Conservation (phyloP, 2,888 invertebrate species). For the Melanophora roralis region DNA sequence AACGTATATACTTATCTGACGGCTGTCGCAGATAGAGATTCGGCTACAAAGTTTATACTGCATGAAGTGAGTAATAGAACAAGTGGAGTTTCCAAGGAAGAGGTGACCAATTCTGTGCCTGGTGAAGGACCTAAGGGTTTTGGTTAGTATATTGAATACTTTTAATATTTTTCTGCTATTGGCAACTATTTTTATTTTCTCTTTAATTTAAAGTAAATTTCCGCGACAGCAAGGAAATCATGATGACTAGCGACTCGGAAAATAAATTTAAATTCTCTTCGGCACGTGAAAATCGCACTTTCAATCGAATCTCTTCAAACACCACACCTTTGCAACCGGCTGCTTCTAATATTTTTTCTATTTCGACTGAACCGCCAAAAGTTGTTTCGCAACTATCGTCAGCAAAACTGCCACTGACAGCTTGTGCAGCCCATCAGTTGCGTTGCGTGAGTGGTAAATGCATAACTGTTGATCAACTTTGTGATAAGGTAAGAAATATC, state of each 20-base stretch:
- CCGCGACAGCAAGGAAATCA: slow-evolving; percentile 80
- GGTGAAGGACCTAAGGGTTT: slow-evolving; percentile 69
- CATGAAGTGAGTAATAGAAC: slow-evolving; percentile 68
- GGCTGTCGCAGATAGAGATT: slow-evolving; percentile 69
- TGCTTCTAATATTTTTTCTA: slow-evolving; percentile 64
- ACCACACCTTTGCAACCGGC: slow-evolving; percentile 69
- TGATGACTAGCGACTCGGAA: slow-evolving; percentile 80
- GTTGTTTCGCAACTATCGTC: slow-evolving; percentile 4
- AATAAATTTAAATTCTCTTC: slow-evolving; percentile 75
- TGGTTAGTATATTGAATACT: slow-evolving; percentile 61
- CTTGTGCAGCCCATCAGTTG: slow-evolving; percentile 78
- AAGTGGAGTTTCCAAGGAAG: slow-evolving; percentile 67
- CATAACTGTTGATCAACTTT: slow-evolving; percentile 81
- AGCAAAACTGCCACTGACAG: slow-evolving; percentile 6
- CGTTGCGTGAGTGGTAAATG: slow-evolving; percentile 82
- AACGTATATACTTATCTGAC: slow-evolving; percentile 71
- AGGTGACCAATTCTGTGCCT: slow-evolving; percentile 63
- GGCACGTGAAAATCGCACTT: slow-evolving; percentile 68
- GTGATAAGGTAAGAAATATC: slow-evolving; percentile 77
- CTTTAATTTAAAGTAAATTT: slow-evolving; percentile 77
- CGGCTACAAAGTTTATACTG: slow-evolving; percentile 68
- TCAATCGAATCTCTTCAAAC: slow-evolving; percentile 63
- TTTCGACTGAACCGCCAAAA: slow-evolving; percentile 62
- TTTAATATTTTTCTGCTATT: background rate
- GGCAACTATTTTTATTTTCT: background rate